Base-by-base conservation (phyloP, 2,797 vertebrate genomes). In the Malacoctenus gilli region DNA sequence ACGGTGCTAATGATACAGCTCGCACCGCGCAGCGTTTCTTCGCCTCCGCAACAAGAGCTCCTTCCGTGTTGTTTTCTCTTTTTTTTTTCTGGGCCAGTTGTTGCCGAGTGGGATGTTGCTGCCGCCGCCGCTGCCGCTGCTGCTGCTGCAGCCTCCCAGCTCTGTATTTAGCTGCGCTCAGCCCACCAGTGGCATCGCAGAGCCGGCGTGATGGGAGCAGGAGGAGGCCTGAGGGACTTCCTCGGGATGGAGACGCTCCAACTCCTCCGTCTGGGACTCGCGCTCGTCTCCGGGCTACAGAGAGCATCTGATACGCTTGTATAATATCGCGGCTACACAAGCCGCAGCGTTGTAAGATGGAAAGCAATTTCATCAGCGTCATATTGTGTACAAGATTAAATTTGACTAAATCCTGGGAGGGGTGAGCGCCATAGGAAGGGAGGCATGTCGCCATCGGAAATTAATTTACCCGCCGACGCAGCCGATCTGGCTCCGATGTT, bases 331-430 rank as follows among this genome's bases (percentile, higher is more conserved):
- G 79, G 72, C 80, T 76, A 71, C 32, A 66, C 52, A 48, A 49
- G 60, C 41, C 53, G 36, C 53, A 49, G 0, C 35, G 52, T 31
- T 72, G 68, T 60, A 39, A 15, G 38, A 53, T 25, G 41, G 56
- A 60, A 77, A 69, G 58, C 76, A 68, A 55, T 80, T 81, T 75
- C 34, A 75, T 77, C 62, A 68, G 15, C 39, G 55, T 76, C 54
- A 69, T 43, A 74, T 69, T 60, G 63, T 62, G 39, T 56, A 57
- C 41, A 54, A 59, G 71, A 80, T 75, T 71, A 44, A 44, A 69
- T 48, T 65, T 47, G 37, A 23, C 18, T 59, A 61, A 63, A 43
- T 14, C 47, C 40, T 21, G 11, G 13, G 25, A n/a, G n/a, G 37
- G 43, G 23, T 1, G n/a, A 4, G 43, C 61, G 21, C 18, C 34